Conservation (phyloP, 35 echinoderm and acorn worm genomes). For the Holothuria glaberrima region DNA sequence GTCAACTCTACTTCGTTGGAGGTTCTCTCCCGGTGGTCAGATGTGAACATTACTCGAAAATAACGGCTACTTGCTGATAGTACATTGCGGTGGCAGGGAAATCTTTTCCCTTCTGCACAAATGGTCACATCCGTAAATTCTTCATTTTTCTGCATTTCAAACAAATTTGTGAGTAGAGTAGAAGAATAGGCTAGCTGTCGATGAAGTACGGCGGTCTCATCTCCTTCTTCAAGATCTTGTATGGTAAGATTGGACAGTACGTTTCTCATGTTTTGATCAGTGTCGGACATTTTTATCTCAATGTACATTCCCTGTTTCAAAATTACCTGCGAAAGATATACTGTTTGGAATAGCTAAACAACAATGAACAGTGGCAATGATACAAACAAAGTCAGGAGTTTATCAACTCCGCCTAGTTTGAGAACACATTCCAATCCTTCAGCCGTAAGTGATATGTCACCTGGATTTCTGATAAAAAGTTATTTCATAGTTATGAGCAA, state of each 20-base stretch:
- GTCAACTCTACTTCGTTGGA: constrained; percentile 44
- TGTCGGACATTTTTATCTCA: no score
- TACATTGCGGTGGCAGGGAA: constrained; percentile 77
- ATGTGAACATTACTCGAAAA: constrained; percentile 83
- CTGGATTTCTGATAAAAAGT: no score
- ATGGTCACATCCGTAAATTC: constrained; percentile 78
- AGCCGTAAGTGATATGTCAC: no score
- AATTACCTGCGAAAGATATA: no score
- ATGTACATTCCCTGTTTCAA: no score
- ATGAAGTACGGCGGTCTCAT: not conserved
- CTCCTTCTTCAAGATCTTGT: constrained; percentile 1
- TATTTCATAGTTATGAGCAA: no score
- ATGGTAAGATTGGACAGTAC: not conserved
- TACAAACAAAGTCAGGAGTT: no score
- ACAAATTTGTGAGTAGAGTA: constrained; percentile 50
- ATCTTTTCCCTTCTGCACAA: constrained; percentile 55
- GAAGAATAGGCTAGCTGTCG: not conserved
- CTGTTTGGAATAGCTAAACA: no score
- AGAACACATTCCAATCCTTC: no score
- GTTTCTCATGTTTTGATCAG: no score
- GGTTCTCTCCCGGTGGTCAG: constrained; percentile 68
- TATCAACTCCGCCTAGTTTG: no score
- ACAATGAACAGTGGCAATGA: no score
- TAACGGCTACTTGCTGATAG: constrained; percentile 81
- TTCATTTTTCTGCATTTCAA: constrained; percentile 56